These are phyloP conservation scores for Acrobasis suavella DNA, from an alignment of 2,888 invertebrate genomes.

Conservation along the genomic window DNA sequence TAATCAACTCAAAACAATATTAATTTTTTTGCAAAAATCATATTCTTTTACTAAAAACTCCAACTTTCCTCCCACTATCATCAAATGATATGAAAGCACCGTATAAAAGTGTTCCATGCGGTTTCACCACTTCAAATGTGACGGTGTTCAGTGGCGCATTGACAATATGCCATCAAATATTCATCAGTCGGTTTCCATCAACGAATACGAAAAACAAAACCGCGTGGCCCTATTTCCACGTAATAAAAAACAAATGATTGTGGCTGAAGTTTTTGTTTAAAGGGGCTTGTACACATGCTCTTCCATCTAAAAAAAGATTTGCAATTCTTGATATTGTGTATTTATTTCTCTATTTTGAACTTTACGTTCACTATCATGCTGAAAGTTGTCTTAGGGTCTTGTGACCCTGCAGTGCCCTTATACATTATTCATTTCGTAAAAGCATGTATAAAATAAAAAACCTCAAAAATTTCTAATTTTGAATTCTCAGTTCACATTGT, in stretches of 20 bases:
- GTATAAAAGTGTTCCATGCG: constrained; percentile 12
- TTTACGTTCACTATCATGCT: too few species aligned
- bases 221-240: constrained; percentile 48
- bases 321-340: too few species aligned
- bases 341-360: too few species aligned
- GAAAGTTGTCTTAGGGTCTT: too few species aligned
- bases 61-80: not conserved
- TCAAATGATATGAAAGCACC: constrained; percentile 4
- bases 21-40: not conserved
- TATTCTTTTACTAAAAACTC: not conserved
- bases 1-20: too few species aligned
- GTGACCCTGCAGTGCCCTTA: too few species aligned
- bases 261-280: constrained; percentile 38
- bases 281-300: constrained; percentile 23
- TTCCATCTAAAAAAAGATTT: not conserved
- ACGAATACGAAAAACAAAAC: constrained; percentile 21
- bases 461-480: too few species aligned
- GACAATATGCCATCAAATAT: constrained; percentile 41
- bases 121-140: constrained; percentile 14
- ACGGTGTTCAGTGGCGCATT: constrained; percentile 9
- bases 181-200: constrained; percentile 30
- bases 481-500: too few species aligned
- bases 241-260: constrained; percentile 61
- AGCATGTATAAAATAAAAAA: too few species aligned
- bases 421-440: too few species aligned